Conservation (phyloP, 2,797 vertebrate species). For the Ceryle rudis region DNA sequence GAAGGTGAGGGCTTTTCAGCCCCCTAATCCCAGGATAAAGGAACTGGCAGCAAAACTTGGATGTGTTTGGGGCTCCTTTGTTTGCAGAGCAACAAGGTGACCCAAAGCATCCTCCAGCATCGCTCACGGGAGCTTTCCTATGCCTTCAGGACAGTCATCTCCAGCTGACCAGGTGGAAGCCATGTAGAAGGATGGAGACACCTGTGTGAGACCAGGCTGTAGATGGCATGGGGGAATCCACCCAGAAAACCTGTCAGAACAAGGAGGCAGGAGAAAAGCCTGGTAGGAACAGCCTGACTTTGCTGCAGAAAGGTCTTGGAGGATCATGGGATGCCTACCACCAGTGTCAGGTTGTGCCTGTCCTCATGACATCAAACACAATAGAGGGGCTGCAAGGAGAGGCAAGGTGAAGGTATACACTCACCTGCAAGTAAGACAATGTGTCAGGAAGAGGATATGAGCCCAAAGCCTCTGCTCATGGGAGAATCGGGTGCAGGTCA, state of each 20-base stretch:
- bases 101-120: not conserved
- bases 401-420: not conserved
- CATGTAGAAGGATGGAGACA: not conserved
- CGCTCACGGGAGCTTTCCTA: fast-evolving
- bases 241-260: not conserved
- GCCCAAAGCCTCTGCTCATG: not conserved
- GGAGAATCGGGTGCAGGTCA: not conserved
- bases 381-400: not conserved
- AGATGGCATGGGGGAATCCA: not conserved
- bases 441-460: not conserved
- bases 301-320: fast-evolving
- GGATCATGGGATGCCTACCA: not conserved
- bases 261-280: not conserved
- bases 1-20: not conserved
- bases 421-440: not conserved
- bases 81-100: not conserved
- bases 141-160: not conserved
- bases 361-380: fast-evolving
- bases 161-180: not conserved
- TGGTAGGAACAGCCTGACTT: fast-evolving
- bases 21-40: not conserved
- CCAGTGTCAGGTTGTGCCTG: not conserved
- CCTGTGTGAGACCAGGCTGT: not conserved
- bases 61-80: not conserved
- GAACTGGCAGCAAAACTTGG: not conserved